A percentile compares a stretch with the other conserved stretches of the same genome.
phyloP scores from a whole-genome alignment of 2,888 invertebrate species.

The Diaprepes abbreviatus region DNA sequence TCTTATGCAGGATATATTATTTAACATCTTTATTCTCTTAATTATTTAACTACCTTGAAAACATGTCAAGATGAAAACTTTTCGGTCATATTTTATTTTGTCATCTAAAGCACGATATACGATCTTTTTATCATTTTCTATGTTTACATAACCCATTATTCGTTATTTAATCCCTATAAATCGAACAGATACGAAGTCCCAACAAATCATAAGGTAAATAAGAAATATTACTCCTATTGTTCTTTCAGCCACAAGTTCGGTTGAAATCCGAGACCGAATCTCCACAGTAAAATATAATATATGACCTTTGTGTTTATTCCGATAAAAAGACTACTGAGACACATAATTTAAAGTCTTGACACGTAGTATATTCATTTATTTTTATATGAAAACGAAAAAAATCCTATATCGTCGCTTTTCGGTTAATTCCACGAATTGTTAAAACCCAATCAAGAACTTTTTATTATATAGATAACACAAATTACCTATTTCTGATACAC shows the following conservation, averaged over 20 bases:
- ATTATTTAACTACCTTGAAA: too few relatives aligned
- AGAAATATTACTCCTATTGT: slow-evolving; percentile 31
- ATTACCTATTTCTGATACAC: too few relatives aligned
- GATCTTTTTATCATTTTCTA: background rate
- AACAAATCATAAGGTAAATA: slow-evolving; percentile 33
- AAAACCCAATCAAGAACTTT: too few relatives aligned
- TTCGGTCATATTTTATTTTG: too few relatives aligned
- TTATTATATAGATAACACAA: too few relatives aligned
- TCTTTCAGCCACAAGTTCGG: slow-evolving; percentile 27
- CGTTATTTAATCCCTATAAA: slow-evolving; percentile 29
- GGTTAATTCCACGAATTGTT: too few relatives aligned
- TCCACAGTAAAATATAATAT: slow-evolving; percentile 29
- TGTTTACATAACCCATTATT: slow-evolving; percentile 29
- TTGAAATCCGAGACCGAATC: slow-evolving; percentile 29
- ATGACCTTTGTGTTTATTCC: slow-evolving; percentile 24
- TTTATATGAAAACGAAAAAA: background rate
- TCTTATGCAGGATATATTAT: too few relatives aligned
- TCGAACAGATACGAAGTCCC: slow-evolving; percentile 23
- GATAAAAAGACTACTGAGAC: slow-evolving; percentile 9
- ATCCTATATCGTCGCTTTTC: too few relatives aligned
- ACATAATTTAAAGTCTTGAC: slow-evolving; percentile 16
- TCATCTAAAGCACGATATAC: background rate
- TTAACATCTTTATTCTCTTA: too few relatives aligned
- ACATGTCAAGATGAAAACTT: too few relatives aligned
- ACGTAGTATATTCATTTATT: slow-evolving; percentile 5